Base-by-base conservation (phyloP, 2,113 vertebrate genomes). In the Serranochromis macrocephalus region DNA sequence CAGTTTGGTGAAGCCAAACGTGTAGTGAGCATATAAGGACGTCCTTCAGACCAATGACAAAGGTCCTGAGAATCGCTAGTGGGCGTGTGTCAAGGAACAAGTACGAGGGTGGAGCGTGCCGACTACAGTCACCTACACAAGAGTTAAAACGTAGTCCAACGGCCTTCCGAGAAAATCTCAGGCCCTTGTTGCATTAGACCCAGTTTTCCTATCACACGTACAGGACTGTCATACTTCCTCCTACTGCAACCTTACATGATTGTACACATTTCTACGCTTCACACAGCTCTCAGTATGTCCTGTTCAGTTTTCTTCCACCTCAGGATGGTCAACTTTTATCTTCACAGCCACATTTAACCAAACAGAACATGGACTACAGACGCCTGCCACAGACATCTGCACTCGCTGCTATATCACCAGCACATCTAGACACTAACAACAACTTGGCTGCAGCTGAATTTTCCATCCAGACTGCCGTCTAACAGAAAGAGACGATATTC, bases 381-480 rank as follows among this genome's bases (percentile, higher is more conserved):
- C n/a, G 63, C 33, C 33, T 40, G 85, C 85, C 82, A 81, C 58
- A 83, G 53, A 82, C 45, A 19, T 78, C 82, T 49, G 36, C 71
- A 42, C 51, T 84, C 42, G 24, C 45, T 71, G 71, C 83, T 89
- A 49, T 82, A 87, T 87, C 80, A 61, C 85, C 66, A 73, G 45
- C 53, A 82, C 85, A 66, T 80, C 6, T 38, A 86, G 82, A 83
- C 55, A 71, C 49, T 75, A 88, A 91, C 88, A 91, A 88, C 80
- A 55, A 82, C 54, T 78, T 93, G 87, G 86, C 79, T 84, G 58
- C 58, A 79, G 85, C n/a, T 91, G 83, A 19, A 78, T 78, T 93
- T 95, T 95, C 92, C 90, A 84, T 85, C 80, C 86, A 91, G 86
- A 84, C 88, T 66, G 55, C 81, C 19, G 81, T 91, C 90, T 80